These are phyloP conservation scores for Rhea pennata DNA, from an alignment of 2,113 vertebrate genomes.

Conservation along the genomic window DNA sequence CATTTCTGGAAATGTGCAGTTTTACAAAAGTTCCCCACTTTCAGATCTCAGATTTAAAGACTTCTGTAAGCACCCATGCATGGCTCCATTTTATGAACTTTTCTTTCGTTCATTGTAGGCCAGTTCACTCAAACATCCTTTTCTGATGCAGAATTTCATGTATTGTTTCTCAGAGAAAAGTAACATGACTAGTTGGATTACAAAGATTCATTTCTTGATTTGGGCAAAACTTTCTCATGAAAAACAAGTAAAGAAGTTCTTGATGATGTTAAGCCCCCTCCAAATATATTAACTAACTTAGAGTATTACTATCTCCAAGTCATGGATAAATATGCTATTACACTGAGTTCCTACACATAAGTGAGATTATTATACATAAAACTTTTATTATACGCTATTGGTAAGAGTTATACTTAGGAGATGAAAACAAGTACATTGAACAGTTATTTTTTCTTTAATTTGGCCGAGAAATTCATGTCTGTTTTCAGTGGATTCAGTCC, in stretches of 20 bases:
- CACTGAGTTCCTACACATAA: background rate
- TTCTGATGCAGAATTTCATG: background rate
- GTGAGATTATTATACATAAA: background rate
- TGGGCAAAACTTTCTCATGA: background rate
- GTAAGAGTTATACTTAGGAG: background rate
- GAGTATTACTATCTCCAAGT: background rate
- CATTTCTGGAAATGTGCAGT: background rate
- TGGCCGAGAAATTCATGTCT: background rate
- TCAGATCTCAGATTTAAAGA: background rate
- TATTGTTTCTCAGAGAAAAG: background rate
- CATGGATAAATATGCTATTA: background rate
- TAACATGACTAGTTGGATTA: background rate
- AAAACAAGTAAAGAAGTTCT: background rate
- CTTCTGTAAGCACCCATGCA: background rate
- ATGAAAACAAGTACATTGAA: background rate
- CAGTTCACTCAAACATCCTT: background rate
- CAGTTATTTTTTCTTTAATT: background rate
- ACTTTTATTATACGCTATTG: background rate
- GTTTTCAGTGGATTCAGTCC: background rate
- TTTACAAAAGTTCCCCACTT: background rate
- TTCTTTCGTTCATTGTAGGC: accelerated
- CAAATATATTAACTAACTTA: background rate
- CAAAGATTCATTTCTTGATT: background rate
- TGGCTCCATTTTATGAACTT: background rate
- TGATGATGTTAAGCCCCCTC: background rate